A percentile compares a stretch with the other conserved stretches of the same genome.
phyloP scores from a whole-genome alignment of 2,888 invertebrate genomes.

The Tenthredo livida region DNA sequence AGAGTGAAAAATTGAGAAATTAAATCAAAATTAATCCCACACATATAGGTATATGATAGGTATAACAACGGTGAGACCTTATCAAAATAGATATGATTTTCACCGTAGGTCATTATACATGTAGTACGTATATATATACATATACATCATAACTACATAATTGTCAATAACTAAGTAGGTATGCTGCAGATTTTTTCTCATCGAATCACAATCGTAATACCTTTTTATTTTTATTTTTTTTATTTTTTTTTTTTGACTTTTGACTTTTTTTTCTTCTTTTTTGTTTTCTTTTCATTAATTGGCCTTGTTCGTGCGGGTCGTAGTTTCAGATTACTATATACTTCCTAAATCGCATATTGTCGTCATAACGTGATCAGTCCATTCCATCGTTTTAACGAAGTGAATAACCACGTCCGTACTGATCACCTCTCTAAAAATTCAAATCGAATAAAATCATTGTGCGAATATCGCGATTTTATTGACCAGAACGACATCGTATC shows the following conservation, averaged over 20 bases:
- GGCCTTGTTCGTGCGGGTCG: not conserved
- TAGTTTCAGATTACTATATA: not conserved
- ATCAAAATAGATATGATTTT: too few species aligned
- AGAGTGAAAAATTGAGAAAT: too few species aligned
- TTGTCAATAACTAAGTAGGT: not conserved
- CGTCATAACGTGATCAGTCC: slow-evolving; percentile 2
- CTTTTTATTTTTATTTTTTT: not conserved
- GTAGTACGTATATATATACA: not conserved
- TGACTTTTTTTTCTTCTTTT: not conserved
- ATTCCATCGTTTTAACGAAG: slow-evolving; percentile 8
- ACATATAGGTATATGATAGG: not conserved
- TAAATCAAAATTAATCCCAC: too few species aligned
- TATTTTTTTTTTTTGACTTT: not conserved
- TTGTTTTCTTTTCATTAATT: not conserved
- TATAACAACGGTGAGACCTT: too few species aligned
- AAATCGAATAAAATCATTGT: not conserved
- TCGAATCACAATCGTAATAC: slow-evolving; percentile 28
- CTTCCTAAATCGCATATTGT: not conserved
- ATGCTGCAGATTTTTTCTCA: not conserved
- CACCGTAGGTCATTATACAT: not conserved
- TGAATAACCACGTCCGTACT: slow-evolving; percentile 39
- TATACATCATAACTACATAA: not conserved
- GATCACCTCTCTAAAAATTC: slow-evolving; percentile 43
- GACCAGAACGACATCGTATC: too few species aligned
- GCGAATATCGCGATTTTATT: not conserved